Percentiles rank a stretch among this genome's conserved stretches.
Evolutionary conservation across 2,888 invertebrate genomes (phyloP).

Genomic region (Zygothrica quintamaculata): DNA sequence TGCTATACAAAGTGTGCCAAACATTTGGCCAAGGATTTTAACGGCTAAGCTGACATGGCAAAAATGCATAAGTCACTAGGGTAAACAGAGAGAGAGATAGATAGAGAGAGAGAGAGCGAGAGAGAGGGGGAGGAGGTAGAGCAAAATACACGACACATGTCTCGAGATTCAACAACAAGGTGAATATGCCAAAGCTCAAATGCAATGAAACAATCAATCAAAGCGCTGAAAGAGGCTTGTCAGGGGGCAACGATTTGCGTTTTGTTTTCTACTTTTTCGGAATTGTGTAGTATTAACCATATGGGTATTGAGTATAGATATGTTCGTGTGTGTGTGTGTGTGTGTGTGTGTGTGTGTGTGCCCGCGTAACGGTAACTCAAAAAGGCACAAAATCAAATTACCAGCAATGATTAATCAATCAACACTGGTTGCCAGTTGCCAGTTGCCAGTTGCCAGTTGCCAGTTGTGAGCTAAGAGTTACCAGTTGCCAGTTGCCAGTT

Average conservation of each 20-base stretch:
- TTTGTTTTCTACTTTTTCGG: not conserved
- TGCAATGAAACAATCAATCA: conserved; percentile 80
- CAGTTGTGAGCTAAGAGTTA: conserved; percentile 19
- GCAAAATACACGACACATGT: conserved; percentile 53
- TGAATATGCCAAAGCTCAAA: conserved; percentile 72
- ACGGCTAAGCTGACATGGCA: conserved; percentile 58
- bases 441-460: conserved; percentile 10
- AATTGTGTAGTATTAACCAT: conserved; percentile 5
- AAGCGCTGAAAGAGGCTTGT: conserved; percentile 67
- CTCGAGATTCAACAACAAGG: conserved; percentile 55
- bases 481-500: conserved; percentile 34
- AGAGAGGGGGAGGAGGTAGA: conserved; percentile 1
- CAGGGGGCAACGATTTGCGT: conserved; percentile 10
- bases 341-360: conserved; percentile 14
- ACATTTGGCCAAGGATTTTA: conserved; percentile 52
- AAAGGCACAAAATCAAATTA: conserved; percentile 80
- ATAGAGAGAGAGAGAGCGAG: not conserved
- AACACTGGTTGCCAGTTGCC: conserved; percentile 56
- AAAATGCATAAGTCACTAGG: conserved; percentile 11
- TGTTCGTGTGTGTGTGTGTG: conserved; percentile 11
- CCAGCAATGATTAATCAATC: conserved; percentile 79
- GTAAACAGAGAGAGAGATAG: not conserved
- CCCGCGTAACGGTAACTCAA: conserved; percentile 69
- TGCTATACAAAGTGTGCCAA: conserved; percentile 50
- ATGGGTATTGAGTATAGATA: conserved; percentile 2